phyloP scores from a whole-genome alignment of 2,888 invertebrate species.

The Drosophila subsilvestris region DNA sequence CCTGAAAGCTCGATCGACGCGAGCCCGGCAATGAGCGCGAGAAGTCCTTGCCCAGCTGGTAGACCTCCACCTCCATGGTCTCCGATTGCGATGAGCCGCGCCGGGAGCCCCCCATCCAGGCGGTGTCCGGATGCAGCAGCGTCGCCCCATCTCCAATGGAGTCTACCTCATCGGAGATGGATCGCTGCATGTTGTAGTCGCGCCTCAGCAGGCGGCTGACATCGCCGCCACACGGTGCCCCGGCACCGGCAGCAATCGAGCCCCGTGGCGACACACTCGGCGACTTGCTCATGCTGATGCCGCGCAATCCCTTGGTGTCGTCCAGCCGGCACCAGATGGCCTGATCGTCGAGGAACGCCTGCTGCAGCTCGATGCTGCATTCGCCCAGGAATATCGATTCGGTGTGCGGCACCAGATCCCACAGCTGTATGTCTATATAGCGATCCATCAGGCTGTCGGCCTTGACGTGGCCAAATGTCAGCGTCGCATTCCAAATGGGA shows the following conservation, averaged over 20 bases:
- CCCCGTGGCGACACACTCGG: slow-evolving; percentile 92
- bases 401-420: slow-evolving; percentile 93
- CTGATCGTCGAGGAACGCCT: slow-evolving; percentile 93
- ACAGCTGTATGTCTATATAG: slow-evolving; percentile 93
- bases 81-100: slow-evolving; percentile 96
- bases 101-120: slow-evolving; percentile 90
- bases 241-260: slow-evolving; percentile 86
- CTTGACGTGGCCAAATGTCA: slow-evolving; percentile 91
- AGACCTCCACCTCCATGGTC: slow-evolving; percentile 92
- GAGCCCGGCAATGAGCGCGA: slow-evolving; percentile 94
- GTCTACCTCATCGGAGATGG: slow-evolving; percentile 90
- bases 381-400: slow-evolving; percentile 93
- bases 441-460: slow-evolving; percentile 92
- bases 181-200: slow-evolving; percentile 91
- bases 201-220: slow-evolving; percentile 88
- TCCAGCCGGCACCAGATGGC: slow-evolving; percentile 96
- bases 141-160: slow-evolving; percentile 91
- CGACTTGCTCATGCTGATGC: slow-evolving; percentile 86
- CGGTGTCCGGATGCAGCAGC: slow-evolving; percentile 93
- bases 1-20: slow-evolving; percentile 92
- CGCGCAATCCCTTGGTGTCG: slow-evolving; percentile 89
- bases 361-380: slow-evolving; percentile 87
- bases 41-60: slow-evolving; percentile 93
- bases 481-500: slow-evolving; percentile 96
- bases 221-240: slow-evolving; percentile 85